Percentiles rank a stretch among this genome's conserved stretches.
Evolutionary conservation across 2,797 vertebrate species (phyloP).

Genomic region (Syncerus caffer): DNA sequence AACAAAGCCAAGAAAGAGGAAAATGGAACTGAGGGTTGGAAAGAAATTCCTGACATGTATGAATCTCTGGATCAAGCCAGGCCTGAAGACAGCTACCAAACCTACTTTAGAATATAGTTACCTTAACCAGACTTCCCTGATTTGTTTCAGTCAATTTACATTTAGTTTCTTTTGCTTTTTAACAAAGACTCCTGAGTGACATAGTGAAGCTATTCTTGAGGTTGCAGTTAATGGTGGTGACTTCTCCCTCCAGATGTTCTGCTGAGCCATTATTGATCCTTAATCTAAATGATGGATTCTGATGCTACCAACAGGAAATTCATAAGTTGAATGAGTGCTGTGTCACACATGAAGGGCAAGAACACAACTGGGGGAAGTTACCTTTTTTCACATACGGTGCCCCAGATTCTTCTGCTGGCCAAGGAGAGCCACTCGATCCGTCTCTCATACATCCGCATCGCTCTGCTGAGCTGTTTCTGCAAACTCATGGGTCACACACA

Average conservation of each 20-base stretch:
- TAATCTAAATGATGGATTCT: background rate
- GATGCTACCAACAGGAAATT: background rate
- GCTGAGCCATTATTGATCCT: background rate
- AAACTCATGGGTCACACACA: background rate
- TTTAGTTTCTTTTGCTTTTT: background rate
- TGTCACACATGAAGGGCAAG: background rate
- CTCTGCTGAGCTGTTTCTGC: constrained; percentile 83
- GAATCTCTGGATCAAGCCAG: background rate
- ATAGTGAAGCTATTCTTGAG: background rate
- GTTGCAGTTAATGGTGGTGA: background rate
- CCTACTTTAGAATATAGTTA: background rate
- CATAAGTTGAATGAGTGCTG: background rate
- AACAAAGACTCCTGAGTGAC: background rate
- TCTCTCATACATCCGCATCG: constrained; percentile 79
- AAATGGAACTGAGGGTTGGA: background rate
- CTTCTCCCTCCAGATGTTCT: background rate
- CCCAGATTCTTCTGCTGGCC: constrained; percentile 88
- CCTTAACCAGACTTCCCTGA: background rate
- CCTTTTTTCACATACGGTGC: constrained; percentile 87
- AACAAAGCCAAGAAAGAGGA: background rate
- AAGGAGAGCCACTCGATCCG: constrained; percentile 84
- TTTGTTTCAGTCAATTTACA: background rate
- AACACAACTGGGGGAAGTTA: constrained; percentile 28
- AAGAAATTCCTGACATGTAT: background rate
- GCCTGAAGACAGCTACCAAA: background rate